A percentile compares a stretch with the other conserved stretches of the same genome.
Evolutionary conservation across 1,140 invertebrate species (phyloP).

Genomic region (Ridgeia piscesae): DNA sequence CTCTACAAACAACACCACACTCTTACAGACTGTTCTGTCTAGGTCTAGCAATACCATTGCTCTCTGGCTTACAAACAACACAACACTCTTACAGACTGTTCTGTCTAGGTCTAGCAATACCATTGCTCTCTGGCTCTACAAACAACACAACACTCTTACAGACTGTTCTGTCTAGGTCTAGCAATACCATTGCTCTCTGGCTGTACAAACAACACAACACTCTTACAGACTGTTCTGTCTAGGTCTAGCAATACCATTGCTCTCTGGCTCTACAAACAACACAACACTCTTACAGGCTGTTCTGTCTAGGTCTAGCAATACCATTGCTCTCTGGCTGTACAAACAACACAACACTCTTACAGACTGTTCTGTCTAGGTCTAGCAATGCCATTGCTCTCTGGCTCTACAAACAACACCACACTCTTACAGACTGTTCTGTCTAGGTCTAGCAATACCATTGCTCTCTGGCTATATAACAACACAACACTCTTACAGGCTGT

Average conservation of each 20-base stretch:
- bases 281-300: slow-evolving; percentile 33
- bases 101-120: no score
- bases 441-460: not conserved
- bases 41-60: not conserved
- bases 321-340: not conserved
- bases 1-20: not conserved
- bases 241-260: no score
- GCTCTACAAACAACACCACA: not conserved
- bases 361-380: no score
- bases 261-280: not conserved
- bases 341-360: not conserved
- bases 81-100: not conserved
- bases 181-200: not conserved
- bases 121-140: no score
- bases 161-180: slow-evolving; percentile 32
- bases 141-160: slow-evolving; percentile 20
- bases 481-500: not conserved
- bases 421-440: slow-evolving; percentile 33
- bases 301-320: slow-evolving; percentile 10
- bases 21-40: slow-evolving; percentile 34
- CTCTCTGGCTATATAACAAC: not conserved
- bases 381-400: no score
- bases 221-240: not conserved
- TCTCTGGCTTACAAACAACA: not conserved
- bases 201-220: not conserved